Evolutionary conservation across 2,113 vertebrate species (phyloP).

Genomic region (Dipodomys stephensi): DNA sequence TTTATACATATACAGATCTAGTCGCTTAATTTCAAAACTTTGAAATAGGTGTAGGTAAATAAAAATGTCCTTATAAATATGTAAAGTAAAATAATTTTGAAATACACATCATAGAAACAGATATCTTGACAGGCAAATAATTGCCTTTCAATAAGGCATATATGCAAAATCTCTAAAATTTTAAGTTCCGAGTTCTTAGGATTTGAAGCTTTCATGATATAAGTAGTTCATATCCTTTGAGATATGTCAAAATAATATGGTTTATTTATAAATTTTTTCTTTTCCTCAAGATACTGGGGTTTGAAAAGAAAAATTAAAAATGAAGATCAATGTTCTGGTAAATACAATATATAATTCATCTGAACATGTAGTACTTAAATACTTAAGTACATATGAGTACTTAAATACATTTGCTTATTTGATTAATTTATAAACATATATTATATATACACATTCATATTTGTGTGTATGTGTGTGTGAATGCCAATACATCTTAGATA

Average conservation of each 20-base stretch:
- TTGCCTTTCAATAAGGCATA: not conserved
- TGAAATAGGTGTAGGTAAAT: not conserved
- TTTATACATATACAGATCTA: not conserved
- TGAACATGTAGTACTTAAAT: no score
- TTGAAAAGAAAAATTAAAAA: not conserved
- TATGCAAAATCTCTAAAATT: not conserved
- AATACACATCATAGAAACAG: not conserved
- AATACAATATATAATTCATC: not conserved
- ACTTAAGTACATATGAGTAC: no score
- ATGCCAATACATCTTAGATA: not conserved
- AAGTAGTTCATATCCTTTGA: not conserved
- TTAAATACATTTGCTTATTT: no score
- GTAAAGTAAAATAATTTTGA: conserved; percentile 11
- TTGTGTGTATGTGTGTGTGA: no score
- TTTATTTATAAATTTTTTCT: not conserved
- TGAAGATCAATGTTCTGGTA: not conserved
- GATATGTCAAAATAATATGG: not conserved
- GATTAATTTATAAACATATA: no score
- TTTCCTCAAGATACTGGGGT: not conserved
- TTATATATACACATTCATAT: no score
- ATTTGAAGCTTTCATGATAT: not conserved
- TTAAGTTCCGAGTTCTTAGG: not conserved
- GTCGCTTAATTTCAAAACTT: conserved; percentile 11
- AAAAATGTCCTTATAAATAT: not conserved
- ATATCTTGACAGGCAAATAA: not conserved